Evolutionary conservation across 1,140 invertebrate genomes (phyloP).

Genomic region (Caenorhabditis elegans): DNA sequence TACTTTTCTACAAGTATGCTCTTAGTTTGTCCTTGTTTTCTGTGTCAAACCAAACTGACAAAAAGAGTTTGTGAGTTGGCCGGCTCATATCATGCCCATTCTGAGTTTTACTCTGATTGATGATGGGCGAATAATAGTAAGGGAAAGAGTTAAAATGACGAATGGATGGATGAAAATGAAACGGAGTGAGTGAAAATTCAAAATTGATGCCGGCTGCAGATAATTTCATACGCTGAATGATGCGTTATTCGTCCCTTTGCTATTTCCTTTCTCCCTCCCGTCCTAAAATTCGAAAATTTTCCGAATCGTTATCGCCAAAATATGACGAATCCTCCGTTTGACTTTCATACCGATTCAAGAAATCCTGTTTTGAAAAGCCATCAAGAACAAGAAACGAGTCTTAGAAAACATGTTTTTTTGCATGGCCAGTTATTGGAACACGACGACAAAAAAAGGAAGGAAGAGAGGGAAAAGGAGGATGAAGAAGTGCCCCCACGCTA

Average conservation of each 20-base stretch:
- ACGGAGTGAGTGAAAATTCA: not conserved
- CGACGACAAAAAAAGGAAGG: not conserved
- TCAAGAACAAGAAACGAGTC: not conserved
- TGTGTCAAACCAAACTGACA: not conserved
- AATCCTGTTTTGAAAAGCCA: not conserved
- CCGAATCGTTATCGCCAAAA: not conserved
- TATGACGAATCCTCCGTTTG: not conserved
- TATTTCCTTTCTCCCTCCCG: not conserved
- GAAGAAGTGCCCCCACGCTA: constrained; percentile 21
- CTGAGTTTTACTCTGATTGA: not conserved
- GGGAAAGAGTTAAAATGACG: not conserved
- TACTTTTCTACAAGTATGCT: not conserved
- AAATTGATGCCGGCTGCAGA: not conserved
- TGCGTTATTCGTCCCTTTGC: not conserved
- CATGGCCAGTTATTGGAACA: constrained; percentile 24
- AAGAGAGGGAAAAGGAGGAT: not conserved
- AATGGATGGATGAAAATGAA: not conserved
- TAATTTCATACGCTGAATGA: constrained; percentile 23
- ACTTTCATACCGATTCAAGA: not conserved
- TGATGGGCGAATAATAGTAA: not conserved
- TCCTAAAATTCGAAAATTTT: not conserved
- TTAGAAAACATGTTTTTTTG: constrained; percentile 20
- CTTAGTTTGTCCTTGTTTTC: not conserved
- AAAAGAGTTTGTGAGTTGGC: not conserved
- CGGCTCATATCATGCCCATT: not conserved